phyloP scores from a whole-genome alignment of 2,797 vertebrate genomes.

The Diplodus sargus region DNA sequence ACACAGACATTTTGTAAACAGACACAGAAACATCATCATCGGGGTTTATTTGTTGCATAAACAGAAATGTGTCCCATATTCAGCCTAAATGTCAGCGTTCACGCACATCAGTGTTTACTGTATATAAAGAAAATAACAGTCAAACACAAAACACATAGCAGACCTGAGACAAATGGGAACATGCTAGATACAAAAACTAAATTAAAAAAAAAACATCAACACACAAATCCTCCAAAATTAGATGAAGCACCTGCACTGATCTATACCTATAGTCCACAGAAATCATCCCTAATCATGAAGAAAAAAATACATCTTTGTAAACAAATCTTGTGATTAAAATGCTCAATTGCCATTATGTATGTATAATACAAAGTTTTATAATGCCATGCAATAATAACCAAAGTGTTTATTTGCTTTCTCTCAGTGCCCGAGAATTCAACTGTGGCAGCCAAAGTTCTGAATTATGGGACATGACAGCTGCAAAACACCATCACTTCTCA shows the following conservation, averaged over 20 bases:
- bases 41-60: slow-evolving; percentile 47
- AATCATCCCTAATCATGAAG: neutral
- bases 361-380: neutral
- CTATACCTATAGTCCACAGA: slow-evolving; percentile 1
- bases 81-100: neutral
- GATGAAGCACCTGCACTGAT: neutral
- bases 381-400: no score
- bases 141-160: neutral
- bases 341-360: neutral
- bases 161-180: neutral
- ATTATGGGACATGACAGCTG: neutral
- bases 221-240: neutral
- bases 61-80: slow-evolving; percentile 25
- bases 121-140: neutral
- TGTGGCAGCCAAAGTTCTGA: neutral
- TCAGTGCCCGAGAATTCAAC: neutral
- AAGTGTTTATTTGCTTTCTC: neutral
- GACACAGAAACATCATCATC: slow-evolving; percentile 4
- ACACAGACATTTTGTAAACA: neutral
- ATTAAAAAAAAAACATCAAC: neutral
- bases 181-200: neutral
- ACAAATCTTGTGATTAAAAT: slow-evolving; percentile 35
- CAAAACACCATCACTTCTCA: no score
- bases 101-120: slow-evolving; percentile 1
- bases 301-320: slow-evolving; percentile 1